Base-by-base conservation (phyloP, 2,797 vertebrate genomes). In the Momotus momota region DNA sequence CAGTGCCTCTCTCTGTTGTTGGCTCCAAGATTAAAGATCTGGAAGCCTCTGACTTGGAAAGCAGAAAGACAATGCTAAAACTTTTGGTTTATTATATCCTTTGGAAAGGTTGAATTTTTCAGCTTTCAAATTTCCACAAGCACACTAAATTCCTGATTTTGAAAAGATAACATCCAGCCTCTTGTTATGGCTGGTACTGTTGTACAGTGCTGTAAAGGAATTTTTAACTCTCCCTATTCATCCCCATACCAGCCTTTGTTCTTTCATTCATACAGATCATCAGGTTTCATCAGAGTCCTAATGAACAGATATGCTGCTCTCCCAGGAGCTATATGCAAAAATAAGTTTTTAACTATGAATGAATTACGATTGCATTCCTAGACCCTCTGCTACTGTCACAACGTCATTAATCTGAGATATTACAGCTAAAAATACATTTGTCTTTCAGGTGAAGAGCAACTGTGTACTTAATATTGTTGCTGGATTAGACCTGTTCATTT, bases 1-100 rank as follows among this genome's bases (percentile, higher is more conserved):
- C 72, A 74, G 26, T 1, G 14, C 52, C 35, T 35, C 27, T 85
- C 74, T 66, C 33, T 10, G 5, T n/a, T 65, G 66, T 82, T 86
- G 80, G n/a, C 77, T 93, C 86, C 62, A 29, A 66, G 46, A 93
- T 83, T 51, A 92, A 92, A 94, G 90, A 90, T 72, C 54, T 86
- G 51, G 19, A 94, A 95, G 29, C 27, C 49, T 90, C 60, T 43
- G 55, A 48, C 40, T 48, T 23, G 16, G 52, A 69, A 88, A 73
- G 58, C 62, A 86, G 51, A 84, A 94, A 72, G 23, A 61, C 82
- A 88, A 35, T 1, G 10, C 31, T 48, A 43, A 81, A 33, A 57
- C 19, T 20, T 35, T 20, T 67, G 38, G 49, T 69, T 90, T 78
- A 78, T 61, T 71, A 52, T 5, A 8, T 4, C 19, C 8, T 61